Evolutionary conservation across 2,797 vertebrate genomes (phyloP).

Genomic region (Glyptemys insculpta): DNA sequence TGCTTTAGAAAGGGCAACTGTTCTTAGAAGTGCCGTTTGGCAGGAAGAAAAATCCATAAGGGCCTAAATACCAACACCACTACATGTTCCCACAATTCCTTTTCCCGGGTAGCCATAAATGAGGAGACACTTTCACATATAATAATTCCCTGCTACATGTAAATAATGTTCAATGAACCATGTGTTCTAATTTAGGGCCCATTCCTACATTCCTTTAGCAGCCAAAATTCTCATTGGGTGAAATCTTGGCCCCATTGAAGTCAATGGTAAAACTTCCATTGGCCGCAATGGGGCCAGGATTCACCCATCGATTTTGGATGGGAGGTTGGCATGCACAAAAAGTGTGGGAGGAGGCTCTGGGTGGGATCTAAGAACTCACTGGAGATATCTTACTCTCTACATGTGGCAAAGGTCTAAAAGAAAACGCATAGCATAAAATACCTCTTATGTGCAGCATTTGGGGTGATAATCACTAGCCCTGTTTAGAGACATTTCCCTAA

Average conservation of each 20-base stretch:
- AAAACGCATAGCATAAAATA: conserved; percentile 52
- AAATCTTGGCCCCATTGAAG: background rate
- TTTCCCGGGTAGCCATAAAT: background rate
- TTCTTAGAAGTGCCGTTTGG: background rate
- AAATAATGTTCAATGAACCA: conserved; percentile 62
- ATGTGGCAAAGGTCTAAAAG: conserved; percentile 63
- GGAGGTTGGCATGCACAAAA: background rate
- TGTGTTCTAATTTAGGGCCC: conserved; percentile 68
- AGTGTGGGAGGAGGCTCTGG: background rate
- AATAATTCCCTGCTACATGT: conserved; percentile 33
- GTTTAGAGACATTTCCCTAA: conserved; percentile 53
- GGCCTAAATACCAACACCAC: conserved; percentile 1
- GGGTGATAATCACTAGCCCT: conserved; percentile 74
- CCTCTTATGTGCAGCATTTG: conserved; percentile 62
- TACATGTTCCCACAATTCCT: background rate
- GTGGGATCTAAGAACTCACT: background rate
- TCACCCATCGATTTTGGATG: background rate
- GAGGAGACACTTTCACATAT: conserved; percentile 27
- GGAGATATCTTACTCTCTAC: conserved; percentile 44
- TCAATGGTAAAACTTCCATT: background rate
- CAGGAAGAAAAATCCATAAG: conserved; percentile 18
- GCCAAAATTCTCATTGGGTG: background rate
- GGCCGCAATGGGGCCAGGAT: background rate
- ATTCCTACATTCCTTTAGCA: conserved; percentile 21
- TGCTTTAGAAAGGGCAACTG: background rate